A percentile compares a stretch with the other conserved stretches of the same genome.
Evolutionary conservation across 2,888 invertebrate species (phyloP).

Genomic region (Stenurella melanura): DNA sequence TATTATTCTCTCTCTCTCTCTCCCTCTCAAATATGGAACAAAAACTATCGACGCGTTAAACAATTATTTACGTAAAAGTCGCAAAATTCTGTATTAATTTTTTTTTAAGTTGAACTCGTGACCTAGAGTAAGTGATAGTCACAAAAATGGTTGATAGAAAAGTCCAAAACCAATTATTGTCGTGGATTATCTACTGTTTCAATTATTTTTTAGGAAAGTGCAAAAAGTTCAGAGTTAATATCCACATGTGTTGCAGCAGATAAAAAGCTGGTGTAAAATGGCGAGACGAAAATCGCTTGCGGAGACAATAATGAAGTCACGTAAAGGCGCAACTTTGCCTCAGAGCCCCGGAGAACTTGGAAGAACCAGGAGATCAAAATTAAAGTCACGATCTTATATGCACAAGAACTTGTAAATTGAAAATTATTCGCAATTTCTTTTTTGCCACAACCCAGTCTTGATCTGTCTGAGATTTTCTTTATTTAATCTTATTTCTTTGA

Average conservation of each 20-base stretch:
- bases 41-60: too few species aligned
- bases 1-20: too few species aligned
- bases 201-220: background rate
- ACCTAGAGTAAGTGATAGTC: too few species aligned
- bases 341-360: slow-evolving; percentile 12
- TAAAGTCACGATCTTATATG: slow-evolving; percentile 57
- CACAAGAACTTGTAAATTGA: slow-evolving; percentile 56
- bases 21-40: too few species aligned
- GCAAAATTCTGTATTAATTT: too few species aligned
- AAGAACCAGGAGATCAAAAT: slow-evolving; percentile 47
- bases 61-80: too few species aligned
- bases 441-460: slow-evolving; percentile 13
- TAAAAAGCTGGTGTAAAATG: slow-evolving; percentile 18
- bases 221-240: slow-evolving; percentile 19
- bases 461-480: slow-evolving; percentile 36
- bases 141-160: too few species aligned
- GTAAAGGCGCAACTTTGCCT: slow-evolving; percentile 40
- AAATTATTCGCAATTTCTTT: slow-evolving; percentile 57
- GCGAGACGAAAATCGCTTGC: slow-evolving; percentile 47
- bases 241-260: slow-evolving; percentile 33
- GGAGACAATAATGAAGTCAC: slow-evolving; percentile 59
- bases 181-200: background rate
- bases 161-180: background rate
- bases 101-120: too few species aligned
- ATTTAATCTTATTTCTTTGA: slow-evolving; percentile 30